phyloP scores from a whole-genome alignment of 2,797 vertebrate species.

The Poeciliopsis paucimaculata region DNA sequence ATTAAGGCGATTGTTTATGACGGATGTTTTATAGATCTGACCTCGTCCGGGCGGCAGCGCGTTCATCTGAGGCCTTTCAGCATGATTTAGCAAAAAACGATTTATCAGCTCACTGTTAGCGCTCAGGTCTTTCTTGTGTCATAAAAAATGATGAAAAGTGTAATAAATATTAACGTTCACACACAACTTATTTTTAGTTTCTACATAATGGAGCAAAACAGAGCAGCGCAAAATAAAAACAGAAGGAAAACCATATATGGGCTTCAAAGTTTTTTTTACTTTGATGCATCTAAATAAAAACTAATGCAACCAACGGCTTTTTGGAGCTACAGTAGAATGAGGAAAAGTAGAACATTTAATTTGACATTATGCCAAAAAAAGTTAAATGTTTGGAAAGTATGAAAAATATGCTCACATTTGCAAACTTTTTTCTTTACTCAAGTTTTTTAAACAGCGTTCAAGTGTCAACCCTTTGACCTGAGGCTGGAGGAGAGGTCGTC shows the following conservation, averaged over 20 bases:
- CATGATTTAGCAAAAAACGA: neutral
- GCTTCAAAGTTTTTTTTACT: neutral
- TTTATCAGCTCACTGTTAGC: neutral
- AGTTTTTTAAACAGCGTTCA: neutral
- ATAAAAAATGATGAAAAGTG: neutral
- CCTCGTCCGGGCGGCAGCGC: neutral
- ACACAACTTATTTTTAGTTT: too few species aligned
- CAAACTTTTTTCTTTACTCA: too few species aligned
- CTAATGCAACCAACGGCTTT: neutral
- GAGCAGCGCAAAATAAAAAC: neutral
- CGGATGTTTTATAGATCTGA: neutral
- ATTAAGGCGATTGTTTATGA: constrained; percentile 32
- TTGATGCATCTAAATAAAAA: neutral
- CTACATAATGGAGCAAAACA: neutral
- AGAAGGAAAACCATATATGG: neutral
- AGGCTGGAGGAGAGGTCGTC: too few species aligned
- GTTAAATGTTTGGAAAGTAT: neutral
- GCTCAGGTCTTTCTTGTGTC: neutral
- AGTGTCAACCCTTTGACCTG: neutral
- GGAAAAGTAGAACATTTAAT: neutral
- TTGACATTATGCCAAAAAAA: neutral
- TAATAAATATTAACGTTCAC: neutral
- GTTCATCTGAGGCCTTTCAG: neutral
- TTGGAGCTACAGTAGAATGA: neutral
- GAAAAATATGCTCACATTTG: neutral